Evolutionary conservation across 2,113 vertebrate species (phyloP).

Genomic region (Mormyrus lacerda): DNA sequence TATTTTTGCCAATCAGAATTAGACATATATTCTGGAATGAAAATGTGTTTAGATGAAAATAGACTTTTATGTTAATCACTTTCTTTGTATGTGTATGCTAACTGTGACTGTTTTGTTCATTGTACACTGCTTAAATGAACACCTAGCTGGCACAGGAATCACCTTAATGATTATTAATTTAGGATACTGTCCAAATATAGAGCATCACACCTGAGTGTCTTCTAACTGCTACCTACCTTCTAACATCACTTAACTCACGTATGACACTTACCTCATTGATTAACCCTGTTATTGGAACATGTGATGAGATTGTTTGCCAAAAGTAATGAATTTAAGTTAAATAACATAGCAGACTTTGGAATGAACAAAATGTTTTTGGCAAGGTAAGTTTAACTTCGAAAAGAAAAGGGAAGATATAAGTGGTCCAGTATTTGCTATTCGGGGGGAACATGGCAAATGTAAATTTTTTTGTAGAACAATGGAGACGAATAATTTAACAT

Average conservation of each 20-base stretch:
- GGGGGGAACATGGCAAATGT: conserved; percentile 45
- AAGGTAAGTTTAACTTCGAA: not conserved
- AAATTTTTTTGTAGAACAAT: conserved; percentile 52
- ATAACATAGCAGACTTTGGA: not conserved
- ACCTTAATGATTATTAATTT: not conserved
- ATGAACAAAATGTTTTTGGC: not conserved
- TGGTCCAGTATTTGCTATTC: not conserved
- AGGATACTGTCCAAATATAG: not conserved
- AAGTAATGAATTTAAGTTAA: conserved; percentile 32
- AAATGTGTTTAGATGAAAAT: not conserved
- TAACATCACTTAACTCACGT: not conserved
- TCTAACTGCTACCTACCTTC: not conserved
- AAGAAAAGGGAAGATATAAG: not conserved
- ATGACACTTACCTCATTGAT: not conserved
- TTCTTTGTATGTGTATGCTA: no score
- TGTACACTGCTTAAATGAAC: not conserved
- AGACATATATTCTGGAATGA: not conserved
- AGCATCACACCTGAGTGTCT: not conserved
- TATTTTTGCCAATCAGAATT: not conserved
- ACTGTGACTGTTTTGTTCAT: not conserved
- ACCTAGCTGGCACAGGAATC: not conserved
- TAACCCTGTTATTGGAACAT: not conserved
- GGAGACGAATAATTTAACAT: conserved; percentile 44
- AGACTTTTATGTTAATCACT: not conserved
- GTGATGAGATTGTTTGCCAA: conserved; percentile 33